phyloP scores from a whole-genome alignment of 2,797 vertebrate genomes.

The Phoeniculus purpureus region DNA sequence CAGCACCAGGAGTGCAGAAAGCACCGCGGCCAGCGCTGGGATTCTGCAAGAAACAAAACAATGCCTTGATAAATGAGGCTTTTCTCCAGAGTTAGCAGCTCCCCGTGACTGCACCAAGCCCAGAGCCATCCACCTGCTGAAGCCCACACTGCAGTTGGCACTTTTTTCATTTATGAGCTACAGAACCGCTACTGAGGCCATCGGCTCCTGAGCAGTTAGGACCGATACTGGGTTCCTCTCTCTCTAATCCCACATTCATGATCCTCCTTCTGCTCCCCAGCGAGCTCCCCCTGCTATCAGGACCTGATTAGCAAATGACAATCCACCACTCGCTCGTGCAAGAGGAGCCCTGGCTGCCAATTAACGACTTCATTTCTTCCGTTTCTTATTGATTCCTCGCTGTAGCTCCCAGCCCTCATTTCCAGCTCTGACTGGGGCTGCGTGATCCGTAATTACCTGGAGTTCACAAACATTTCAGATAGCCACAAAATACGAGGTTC shows the following conservation, averaged over 20 bases:
- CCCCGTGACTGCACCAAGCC: not conserved
- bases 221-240: fast-evolving
- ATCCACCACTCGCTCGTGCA: fast-evolving
- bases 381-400: fast-evolving
- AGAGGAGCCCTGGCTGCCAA: not conserved
- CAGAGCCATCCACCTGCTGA: fast-evolving
- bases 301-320: not conserved
- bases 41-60: not conserved
- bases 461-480: not conserved
- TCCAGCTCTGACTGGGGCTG: fast-evolving
- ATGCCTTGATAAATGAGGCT: not conserved
- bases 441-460: not conserved
- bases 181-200: fast-evolving
- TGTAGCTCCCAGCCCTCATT: not conserved
- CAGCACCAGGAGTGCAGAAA: not conserved
- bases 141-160: fast-evolving
- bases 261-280: not conserved
- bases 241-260: not conserved
- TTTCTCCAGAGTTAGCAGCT: not conserved
- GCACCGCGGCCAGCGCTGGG: fast-evolving
- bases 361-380: not conserved
- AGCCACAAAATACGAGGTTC: not conserved
- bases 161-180: fast-evolving
- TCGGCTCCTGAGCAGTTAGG: fast-evolving
- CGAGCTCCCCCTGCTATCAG: not conserved